A percentile compares a stretch with the other conserved stretches of the same genome.
These are phyloP conservation scores for Lampropteryx suffumata DNA, from an alignment of 2,888 invertebrate genomes.

Conservation along the genomic window DNA sequence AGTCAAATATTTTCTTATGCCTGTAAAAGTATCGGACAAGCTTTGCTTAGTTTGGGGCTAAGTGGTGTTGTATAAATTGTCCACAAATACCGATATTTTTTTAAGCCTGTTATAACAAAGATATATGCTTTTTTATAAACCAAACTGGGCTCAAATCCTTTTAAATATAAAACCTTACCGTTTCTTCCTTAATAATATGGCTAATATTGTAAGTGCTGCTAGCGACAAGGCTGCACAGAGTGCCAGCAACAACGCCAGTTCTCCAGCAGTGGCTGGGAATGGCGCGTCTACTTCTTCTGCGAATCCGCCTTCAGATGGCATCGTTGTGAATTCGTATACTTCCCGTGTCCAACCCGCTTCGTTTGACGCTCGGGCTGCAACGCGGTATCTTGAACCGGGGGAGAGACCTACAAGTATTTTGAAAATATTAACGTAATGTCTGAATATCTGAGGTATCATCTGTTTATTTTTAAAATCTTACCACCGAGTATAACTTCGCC, in stretches of 20 bases:
- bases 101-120: no score
- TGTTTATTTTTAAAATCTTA: conserved; percentile 34
- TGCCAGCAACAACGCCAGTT: conserved; percentile 71
- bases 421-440: no score
- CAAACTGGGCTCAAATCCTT: no score
- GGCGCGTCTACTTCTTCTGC: conserved; percentile 75
- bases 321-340: conserved; percentile 83
- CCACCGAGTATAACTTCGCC: conserved; percentile 75
- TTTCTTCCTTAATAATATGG: conserved; percentile 81
- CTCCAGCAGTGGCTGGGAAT: conserved; percentile 74
- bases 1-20: no score
- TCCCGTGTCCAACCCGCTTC: conserved; percentile 85
- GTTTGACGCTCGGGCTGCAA: conserved; percentile 83
- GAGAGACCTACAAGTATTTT: conserved; percentile 57
- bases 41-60: no score
- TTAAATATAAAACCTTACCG: conserved; percentile 49
- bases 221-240: conserved; percentile 82
- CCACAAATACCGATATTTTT: no score
- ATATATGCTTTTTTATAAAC: no score
- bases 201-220: conserved; percentile 81
- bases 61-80: no score
- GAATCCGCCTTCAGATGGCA: conserved; percentile 78
- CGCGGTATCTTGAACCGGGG: conserved; percentile 84
- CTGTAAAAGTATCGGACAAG: no score
- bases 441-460: no score